Evolutionary conservation across 2,888 invertebrate genomes (phyloP).

Genomic region (Drosophila pseudotalamancana): DNA sequence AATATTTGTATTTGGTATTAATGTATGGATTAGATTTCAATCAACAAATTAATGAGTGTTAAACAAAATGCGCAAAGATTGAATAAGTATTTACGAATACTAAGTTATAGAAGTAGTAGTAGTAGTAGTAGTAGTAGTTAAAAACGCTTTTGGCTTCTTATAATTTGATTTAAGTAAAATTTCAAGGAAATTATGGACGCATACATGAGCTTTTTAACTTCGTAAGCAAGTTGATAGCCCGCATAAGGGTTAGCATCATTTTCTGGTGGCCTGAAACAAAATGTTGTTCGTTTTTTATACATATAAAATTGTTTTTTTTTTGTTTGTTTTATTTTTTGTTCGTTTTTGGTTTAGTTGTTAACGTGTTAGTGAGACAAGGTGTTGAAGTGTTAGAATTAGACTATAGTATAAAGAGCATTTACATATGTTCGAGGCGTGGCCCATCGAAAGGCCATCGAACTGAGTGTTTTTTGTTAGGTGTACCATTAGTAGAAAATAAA

Average conservation of each 20-base stretch:
- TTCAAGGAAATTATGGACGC: conserved; percentile 85
- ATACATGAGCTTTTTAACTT: conserved; percentile 99
- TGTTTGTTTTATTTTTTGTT: conserved; percentile 22
- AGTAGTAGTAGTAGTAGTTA: conserved; percentile 37
- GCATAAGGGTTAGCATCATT: conserved; percentile 97
- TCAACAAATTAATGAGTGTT: conserved; percentile 69
- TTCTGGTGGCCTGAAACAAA: conserved; percentile 92
- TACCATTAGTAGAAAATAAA: conserved; percentile 19
- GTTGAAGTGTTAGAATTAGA: conserved; percentile 54
- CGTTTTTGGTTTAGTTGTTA: conserved; percentile 19
- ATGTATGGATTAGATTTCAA: conserved; percentile 73
- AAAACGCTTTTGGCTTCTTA: conserved; percentile 64
- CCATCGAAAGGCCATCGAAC: conserved; percentile 25
- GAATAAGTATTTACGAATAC: conserved; percentile 72
- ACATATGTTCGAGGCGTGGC: conserved; percentile 60
- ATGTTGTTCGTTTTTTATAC: conserved; percentile 80
- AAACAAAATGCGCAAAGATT: conserved; percentile 75
- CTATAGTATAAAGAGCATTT: conserved; percentile 59
- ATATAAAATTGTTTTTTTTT: conserved; percentile 53
- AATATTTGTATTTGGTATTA: conserved; percentile 42
- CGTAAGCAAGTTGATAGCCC: conserved; percentile 99
- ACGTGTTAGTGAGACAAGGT: conserved; percentile 47
- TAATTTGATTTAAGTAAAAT: conserved; percentile 62
- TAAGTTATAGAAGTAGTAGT: conserved; percentile 63
- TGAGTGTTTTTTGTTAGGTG: conserved; percentile 32